Base-by-base conservation (phyloP, 1,140 invertebrate species). In the Saccostrea cuccullata region DNA sequence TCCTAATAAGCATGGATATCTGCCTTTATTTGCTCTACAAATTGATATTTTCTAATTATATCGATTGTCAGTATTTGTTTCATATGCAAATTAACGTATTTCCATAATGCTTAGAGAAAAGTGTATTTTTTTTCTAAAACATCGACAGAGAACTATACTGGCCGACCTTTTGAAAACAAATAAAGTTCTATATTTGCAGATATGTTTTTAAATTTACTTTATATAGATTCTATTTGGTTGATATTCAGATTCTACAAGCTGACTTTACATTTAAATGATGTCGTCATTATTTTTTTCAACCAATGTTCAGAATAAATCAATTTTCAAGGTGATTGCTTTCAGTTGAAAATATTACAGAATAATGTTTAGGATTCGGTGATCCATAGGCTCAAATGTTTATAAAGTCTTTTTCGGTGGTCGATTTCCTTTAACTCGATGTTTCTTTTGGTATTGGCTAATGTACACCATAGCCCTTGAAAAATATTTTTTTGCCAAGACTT, bases 41-140 rank as follows among this genome's bases (percentile, higher is more conserved):
- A 77, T 77, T 77, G 70, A 36, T 77, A 36, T 77, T 77, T 30
- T 77, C 70, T 36, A 15, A 20, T 77, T 11, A 11, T 77, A 77
- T 77, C 26, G 70, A 77, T 77, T 77, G 17, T 20, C 17, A 64
- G 58, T 64, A 64, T 20, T 17, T 64, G 30, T 64, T 36, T 30
- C 13, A 9, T 77, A 30, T 77, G 13, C 9, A 77, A 77, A 77
- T 77, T 77, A 77, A 30, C 70, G 26, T 77, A 77, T 77, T 36
- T 30, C 36, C 70, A 77, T 77, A 77, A 77, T 64, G n/a, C 17
- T 64, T 64, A 17, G n/a, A 64, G 58, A 64, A 17, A 64, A 64
- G 15, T n/a, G n/a, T n/a, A n/a, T n/a, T n/a, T n/a, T 47, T 8
- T 47, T 47, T 64, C 58, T 64, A 64, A 6, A 64, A 20, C 6